Conservation (phyloP, 2,113 vertebrate genomes). For the Sapajus apella region DNA sequence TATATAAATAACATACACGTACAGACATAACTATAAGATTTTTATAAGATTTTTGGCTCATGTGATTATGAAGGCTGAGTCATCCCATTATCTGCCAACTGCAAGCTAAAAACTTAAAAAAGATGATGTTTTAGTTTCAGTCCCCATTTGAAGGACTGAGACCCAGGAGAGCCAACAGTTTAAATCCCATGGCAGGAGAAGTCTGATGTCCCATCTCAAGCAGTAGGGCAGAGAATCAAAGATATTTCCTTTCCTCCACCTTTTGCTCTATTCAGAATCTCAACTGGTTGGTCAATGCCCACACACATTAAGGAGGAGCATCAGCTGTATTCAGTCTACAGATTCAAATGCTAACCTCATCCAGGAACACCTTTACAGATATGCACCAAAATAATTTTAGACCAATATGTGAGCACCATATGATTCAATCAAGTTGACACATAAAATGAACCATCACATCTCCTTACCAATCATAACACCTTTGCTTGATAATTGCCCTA, state of each 20-base stretch:
- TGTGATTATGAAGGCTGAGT: background rate
- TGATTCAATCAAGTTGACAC: too few species aligned
- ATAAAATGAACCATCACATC: background rate
- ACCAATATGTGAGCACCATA: background rate
- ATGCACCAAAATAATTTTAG: background rate
- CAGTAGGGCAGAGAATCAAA: background rate
- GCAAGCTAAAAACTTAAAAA: background rate
- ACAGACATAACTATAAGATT: background rate
- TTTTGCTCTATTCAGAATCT: background rate
- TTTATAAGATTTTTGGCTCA: background rate
- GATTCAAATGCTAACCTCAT: background rate
- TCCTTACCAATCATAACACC: background rate
- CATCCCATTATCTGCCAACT: background rate
- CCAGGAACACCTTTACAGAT: background rate
- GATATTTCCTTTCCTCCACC: background rate
- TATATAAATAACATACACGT: background rate
- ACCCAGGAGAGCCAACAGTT: fast-evolving
- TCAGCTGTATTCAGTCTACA: background rate
- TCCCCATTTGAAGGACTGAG: background rate
- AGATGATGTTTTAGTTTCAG: background rate
- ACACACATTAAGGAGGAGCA: background rate
- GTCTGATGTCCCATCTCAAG: background rate
- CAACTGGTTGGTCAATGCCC: background rate
- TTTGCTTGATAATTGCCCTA: background rate
- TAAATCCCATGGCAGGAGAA: background rate